Conservation (phyloP, 2,888 invertebrate genomes). For the Gerris lacustris region DNA sequence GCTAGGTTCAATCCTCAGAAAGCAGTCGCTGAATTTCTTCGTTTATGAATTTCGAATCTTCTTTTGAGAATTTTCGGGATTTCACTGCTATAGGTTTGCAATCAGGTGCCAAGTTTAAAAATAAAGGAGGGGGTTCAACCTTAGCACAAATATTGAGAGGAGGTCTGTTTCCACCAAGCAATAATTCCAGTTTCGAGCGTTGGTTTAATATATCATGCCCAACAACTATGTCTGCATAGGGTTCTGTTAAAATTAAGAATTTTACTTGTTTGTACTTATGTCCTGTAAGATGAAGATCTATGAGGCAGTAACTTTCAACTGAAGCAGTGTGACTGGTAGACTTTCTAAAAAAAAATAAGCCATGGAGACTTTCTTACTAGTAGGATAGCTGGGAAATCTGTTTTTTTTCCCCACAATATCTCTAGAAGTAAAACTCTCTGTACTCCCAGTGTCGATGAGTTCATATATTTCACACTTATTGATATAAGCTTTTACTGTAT, state of each 20-base stretch:
- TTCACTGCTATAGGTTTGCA: constrained; percentile 9
- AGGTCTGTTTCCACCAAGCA: constrained; percentile 9
- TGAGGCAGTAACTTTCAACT: constrained; percentile 5
- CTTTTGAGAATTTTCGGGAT: constrained; percentile 11
- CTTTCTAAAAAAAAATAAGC: too few species aligned
- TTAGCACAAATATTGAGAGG: constrained; percentile 12
- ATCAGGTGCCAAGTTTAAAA: constrained; percentile 3
- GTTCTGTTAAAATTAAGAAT: constrained; percentile 11
- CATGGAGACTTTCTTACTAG: not conserved
- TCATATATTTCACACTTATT: not conserved
- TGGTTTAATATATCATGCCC: constrained; percentile 19
- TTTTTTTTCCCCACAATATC: not conserved
- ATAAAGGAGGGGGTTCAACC: constrained; percentile 10
- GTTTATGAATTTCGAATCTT: constrained; percentile 8
- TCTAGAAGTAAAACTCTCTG: not conserved
- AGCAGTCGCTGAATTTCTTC: constrained; percentile 11
- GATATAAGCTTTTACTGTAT: not conserved
- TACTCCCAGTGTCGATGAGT: not conserved
- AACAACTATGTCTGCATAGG: constrained; percentile 15
- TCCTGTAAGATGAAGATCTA: not conserved
- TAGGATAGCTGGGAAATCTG: not conserved
- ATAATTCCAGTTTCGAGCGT: constrained; percentile 7
- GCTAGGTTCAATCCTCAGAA: constrained; percentile 12
- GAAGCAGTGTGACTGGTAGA: not conserved
- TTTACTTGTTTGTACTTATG: constrained; percentile 5